Percentiles rank a stretch among this genome's conserved stretches.
Conservation (phyloP, 30 jellyfish, hydroid and myxozoan species). For the Aurelia coerulea region DNA sequence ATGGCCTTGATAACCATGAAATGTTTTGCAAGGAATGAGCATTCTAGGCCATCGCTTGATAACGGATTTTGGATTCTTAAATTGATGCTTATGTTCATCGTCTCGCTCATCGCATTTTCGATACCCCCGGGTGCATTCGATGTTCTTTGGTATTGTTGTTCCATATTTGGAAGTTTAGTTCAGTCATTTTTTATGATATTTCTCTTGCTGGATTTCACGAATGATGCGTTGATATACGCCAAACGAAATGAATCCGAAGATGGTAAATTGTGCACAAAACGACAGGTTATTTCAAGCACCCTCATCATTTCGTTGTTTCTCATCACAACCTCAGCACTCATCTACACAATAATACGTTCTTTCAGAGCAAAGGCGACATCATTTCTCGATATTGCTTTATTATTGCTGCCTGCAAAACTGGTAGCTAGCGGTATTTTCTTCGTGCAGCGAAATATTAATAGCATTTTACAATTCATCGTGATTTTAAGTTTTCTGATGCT, state of each 20-base stretch:
- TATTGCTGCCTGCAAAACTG: constrained; percentile 13
- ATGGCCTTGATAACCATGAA: constrained; percentile 62
- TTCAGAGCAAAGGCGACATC: not conserved
- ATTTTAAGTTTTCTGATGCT: constrained; percentile 15
- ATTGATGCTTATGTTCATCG: constrained; percentile 59
- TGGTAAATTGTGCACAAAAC: too few relatives aligned
- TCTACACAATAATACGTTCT: constrained; percentile 6
- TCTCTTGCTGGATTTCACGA: constrained; percentile 65
- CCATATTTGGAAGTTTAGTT: constrained; percentile 24
- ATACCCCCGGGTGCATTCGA: constrained; percentile 91
- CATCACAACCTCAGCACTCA: not conserved
- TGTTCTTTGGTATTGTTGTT: constrained; percentile 67
- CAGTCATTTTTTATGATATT: constrained; percentile 45
- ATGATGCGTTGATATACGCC: constrained; percentile 5
- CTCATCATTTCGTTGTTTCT: not conserved
- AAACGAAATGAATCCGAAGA: too few relatives aligned
- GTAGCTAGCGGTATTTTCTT: not conserved
- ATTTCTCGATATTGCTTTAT: not conserved
- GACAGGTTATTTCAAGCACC: not conserved
- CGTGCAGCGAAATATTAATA: not conserved
- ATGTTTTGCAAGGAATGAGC: constrained; percentile 31
- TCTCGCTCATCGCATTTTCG: constrained; percentile 80
- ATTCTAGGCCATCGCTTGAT: constrained; percentile 55
- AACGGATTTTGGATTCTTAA: constrained; percentile 98
- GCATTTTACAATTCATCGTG: constrained; percentile 6